These are phyloP conservation scores for Chrysomela aeneicollis DNA, from an alignment of 2,888 invertebrate species.

Conservation along the genomic window DNA sequence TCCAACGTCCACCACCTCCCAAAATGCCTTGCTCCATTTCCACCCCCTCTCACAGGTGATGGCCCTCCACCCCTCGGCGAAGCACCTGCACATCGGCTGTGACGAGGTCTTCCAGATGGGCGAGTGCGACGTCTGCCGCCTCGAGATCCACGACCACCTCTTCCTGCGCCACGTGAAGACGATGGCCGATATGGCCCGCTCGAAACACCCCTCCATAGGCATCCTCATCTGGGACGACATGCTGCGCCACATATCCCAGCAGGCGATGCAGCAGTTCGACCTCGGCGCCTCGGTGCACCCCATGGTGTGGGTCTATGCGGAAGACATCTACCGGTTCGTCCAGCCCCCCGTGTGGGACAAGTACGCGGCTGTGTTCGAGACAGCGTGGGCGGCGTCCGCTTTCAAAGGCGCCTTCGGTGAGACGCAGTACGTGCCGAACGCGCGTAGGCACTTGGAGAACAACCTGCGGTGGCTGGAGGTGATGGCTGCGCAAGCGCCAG, in stretches of 20 bases:
- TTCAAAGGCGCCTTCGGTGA: conserved; percentile 80
- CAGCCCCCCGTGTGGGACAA: conserved; percentile 70
- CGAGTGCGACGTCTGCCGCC: conserved; percentile 69
- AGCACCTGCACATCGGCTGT: conserved; percentile 76
- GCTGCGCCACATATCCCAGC: conserved; percentile 71
- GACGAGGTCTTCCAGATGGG: conserved; percentile 79
- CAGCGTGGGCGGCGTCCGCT: conserved; percentile 78
- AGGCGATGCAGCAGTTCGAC: conserved; percentile 68
- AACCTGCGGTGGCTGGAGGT: conserved; percentile 74
- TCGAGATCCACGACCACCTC: conserved; percentile 64
- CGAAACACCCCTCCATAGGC: conserved; percentile 66
- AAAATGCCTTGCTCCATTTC: too few species aligned
- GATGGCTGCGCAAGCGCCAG: conserved; percentile 67
- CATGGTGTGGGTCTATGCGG: conserved; percentile 84
- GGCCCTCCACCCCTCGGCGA: conserved; percentile 53
- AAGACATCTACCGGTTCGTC: conserved; percentile 69
- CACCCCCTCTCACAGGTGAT: conserved; percentile 56
- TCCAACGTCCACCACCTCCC: too few species aligned
- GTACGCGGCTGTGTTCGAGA: conserved; percentile 71
- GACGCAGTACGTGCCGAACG: conserved; percentile 71
- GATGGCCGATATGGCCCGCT: conserved; percentile 68
- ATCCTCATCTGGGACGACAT: conserved; percentile 85
- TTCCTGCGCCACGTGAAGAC: conserved; percentile 70
- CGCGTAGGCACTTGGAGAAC: conserved; percentile 74
- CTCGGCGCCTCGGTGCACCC: conserved; percentile 76